These are phyloP conservation scores for Euproctis similis DNA, from an alignment of 2,888 invertebrate species.

Conservation along the genomic window DNA sequence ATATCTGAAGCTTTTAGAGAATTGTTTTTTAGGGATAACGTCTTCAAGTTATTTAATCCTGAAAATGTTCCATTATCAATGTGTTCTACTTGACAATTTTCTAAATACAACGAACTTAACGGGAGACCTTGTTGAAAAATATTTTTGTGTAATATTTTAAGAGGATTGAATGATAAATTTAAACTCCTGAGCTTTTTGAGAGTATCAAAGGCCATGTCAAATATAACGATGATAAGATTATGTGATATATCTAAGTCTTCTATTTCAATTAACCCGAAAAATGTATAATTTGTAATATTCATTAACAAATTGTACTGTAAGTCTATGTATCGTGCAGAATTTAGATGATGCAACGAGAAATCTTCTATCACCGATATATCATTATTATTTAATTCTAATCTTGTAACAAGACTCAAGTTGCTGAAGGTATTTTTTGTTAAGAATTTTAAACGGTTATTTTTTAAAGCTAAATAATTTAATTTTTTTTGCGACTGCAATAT, in stretches of 20 bases:
- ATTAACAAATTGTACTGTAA: slow-evolving; percentile 83
- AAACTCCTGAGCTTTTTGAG: slow-evolving; percentile 85
- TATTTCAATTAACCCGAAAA: slow-evolving; percentile 83
- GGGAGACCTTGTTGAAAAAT: slow-evolving; percentile 87
- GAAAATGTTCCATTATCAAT: slow-evolving; percentile 86
- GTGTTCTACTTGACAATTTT: slow-evolving; percentile 83
- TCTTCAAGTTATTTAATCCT: slow-evolving; percentile 84
- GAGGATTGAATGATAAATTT: slow-evolving; percentile 85
- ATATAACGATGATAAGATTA: slow-evolving; percentile 81
- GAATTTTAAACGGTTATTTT: slow-evolving; percentile 83
- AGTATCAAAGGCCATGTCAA: slow-evolving; percentile 83
- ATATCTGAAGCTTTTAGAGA: slow-evolving; percentile 81
- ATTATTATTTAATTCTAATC: slow-evolving; percentile 86
- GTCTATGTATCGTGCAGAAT: slow-evolving; percentile 84
- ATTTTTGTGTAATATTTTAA: slow-evolving; percentile 82
- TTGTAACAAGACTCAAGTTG: slow-evolving; percentile 83
- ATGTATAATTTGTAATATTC: slow-evolving; percentile 82
- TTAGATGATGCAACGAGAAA: slow-evolving; percentile 85
- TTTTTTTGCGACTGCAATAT: slow-evolving; percentile 86
- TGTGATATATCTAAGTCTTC: slow-evolving; percentile 87
- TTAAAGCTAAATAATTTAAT: slow-evolving; percentile 87
- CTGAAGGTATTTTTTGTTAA: slow-evolving; percentile 83
- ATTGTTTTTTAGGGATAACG: slow-evolving; percentile 85
- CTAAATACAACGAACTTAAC: slow-evolving; percentile 82
- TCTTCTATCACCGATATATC: slow-evolving; percentile 86